phyloP scores from a whole-genome alignment of 2,888 invertebrate species.

The Caradrina clavipalpis region DNA sequence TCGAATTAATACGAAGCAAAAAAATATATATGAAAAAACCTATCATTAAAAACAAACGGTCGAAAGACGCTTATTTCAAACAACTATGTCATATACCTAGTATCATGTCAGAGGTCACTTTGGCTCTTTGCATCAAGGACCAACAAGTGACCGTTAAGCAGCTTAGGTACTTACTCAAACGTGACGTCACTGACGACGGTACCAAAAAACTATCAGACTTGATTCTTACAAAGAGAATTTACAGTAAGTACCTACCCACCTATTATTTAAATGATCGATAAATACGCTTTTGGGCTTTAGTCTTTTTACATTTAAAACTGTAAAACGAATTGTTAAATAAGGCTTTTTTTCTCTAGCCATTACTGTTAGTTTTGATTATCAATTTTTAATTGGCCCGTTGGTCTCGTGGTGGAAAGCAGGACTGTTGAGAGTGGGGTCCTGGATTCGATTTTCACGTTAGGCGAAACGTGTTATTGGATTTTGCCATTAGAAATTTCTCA shows the following conservation, averaged over 20 bases:
- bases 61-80: background rate
- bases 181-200: background rate
- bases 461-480: too few species aligned
- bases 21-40: background rate
- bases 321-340: too few species aligned
- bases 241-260: too few species aligned
- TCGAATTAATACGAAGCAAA: background rate
- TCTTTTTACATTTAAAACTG: too few species aligned
- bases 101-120: background rate
- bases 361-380: too few species aligned
- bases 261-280: background rate
- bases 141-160: conserved; percentile 15
- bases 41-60: background rate
- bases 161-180: conserved; percentile 17
- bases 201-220: background rate
- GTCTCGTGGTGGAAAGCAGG: too few species aligned
- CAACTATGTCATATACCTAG: too few species aligned
- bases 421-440: too few species aligned
- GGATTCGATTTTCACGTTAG: too few species aligned
- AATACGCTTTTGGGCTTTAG: background rate
- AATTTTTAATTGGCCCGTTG: too few species aligned
- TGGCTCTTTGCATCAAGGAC: background rate
- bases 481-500: too few species aligned
- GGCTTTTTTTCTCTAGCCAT: too few species aligned
- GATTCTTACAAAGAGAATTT: background rate